These are phyloP conservation scores for Idaea dimidiata DNA, from an alignment of 2,888 invertebrate genomes.

Conservation along the genomic window DNA sequence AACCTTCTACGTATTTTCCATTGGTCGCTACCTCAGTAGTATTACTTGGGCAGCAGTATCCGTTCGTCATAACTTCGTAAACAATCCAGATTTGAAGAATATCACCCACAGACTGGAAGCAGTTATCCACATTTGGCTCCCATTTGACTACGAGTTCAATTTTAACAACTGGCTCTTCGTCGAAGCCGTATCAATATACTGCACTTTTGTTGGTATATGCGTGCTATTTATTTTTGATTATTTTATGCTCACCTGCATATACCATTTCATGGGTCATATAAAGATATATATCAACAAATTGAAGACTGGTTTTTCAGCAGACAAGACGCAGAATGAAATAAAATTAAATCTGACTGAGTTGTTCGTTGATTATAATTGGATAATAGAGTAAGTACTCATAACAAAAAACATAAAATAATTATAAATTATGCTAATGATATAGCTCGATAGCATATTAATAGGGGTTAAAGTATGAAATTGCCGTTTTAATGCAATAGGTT, in stretches of 20 bases:
- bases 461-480: no score
- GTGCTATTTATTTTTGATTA: conserved; percentile 34
- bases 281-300: conserved; percentile 35
- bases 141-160: conserved; percentile 44
- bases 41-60: no score
- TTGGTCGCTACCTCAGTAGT: no score
- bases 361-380: no score
- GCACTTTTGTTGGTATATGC: conserved; percentile 10
- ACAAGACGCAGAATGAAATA: no score
- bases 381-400: no score
- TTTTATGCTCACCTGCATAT: conserved; percentile 37
- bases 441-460: no score
- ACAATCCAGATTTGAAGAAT: conserved; percentile 33
- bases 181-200: conserved; percentile 32
- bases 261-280: conserved; percentile 45
- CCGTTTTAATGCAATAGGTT: no score
- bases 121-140: conserved; percentile 41
- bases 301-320: background rate
- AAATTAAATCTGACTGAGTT: no score
- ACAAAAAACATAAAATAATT: no score
- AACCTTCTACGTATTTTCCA: no score
- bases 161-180: conserved; percentile 35
- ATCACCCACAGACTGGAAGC: conserved; percentile 38
- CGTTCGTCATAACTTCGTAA: conserved; percentile 16
- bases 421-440: no score